Evolutionary conservation across 2,797 vertebrate species (phyloP).

Genomic region (Pampus argenteus): DNA sequence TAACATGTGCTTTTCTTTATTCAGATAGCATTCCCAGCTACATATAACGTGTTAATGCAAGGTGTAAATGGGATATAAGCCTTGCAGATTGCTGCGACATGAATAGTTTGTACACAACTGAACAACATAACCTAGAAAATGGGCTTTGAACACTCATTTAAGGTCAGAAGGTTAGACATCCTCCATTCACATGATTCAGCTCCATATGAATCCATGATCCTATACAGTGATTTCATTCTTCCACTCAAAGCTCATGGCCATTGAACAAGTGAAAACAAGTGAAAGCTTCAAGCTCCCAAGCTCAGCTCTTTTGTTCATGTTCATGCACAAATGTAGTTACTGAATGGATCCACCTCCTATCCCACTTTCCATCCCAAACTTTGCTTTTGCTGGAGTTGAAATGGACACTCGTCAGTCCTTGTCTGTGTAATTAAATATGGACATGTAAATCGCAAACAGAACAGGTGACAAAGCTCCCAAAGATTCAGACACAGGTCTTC

Average conservation of each 20-base stretch:
- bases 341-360: constrained; percentile 1
- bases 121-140: constrained; percentile 26
- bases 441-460: not conserved
- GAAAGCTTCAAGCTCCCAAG: constrained; percentile 24
- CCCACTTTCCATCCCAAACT: not conserved
- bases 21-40: no score
- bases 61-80: not conserved
- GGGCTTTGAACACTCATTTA: constrained; percentile 12
- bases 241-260: constrained; percentile 12
- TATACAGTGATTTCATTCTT: constrained; percentile 14
- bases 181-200: not conserved
- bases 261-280: no score
- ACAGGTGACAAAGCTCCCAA: not conserved
- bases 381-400: no score
- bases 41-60: no score
- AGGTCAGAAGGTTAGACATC: constrained; percentile 10
- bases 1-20: no score
- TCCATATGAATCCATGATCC: not conserved
- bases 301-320: not conserved
- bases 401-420: not conserved
- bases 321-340: constrained; percentile 23
- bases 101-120: constrained; percentile 43
- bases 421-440: not conserved
- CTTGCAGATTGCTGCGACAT: constrained; percentile 28
- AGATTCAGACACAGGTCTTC: no score